Evolutionary conservation across 2,888 invertebrate species (phyloP), one percentile per base, ranked within the genome.

Genomic region (Ethmia dodecea): DNA sequence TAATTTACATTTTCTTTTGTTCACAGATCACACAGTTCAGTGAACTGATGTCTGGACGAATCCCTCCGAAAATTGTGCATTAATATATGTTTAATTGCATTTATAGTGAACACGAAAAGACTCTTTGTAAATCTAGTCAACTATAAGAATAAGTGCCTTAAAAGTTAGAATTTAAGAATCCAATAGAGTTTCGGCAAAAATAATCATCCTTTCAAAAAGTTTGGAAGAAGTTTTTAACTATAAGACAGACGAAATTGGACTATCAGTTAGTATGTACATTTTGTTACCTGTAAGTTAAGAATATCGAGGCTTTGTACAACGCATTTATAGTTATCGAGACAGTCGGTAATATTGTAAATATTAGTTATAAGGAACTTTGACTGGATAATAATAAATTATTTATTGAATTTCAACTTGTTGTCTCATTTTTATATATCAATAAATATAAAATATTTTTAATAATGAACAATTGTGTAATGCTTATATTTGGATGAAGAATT

Each of bases 141-240:
- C 58, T 57, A 52, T 76, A 81, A n/a, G n/a, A n/a, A n/a, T n/a
- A n/a, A n/a, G 84, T 84, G 84, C 81, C 81, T 83, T 83, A 72
- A 18, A 13, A 10, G 25, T 13, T 24, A 24, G 31, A 31, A 24
- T 24, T 31, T 22, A 31, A 31, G 31, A 16, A 10, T 4, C 5
- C 24, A 22, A 14, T 25, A 12, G 1, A 4, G 5, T n/a, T n/a
- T n/a, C n/a, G n/a, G n/a, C n/a, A n/a, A n/a, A n/a, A n/a, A n/a
- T n/a, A 9, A 2, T 22, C 22, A 22, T n/a, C n/a, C n/a, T 22
- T 22, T 22, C 22, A n/a, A n/a, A n/a, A 22, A 22, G n/a, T 22
- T 22, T 22, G 22, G 5, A 22, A 22, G 8, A 8, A 22, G 22
- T 22, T 22, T 22, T n/a, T 22, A 22, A 22, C 9, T 11, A 12